Base-by-base conservation (phyloP, 2,797 vertebrate genomes). In the Cetoscarus ocellatus region DNA sequence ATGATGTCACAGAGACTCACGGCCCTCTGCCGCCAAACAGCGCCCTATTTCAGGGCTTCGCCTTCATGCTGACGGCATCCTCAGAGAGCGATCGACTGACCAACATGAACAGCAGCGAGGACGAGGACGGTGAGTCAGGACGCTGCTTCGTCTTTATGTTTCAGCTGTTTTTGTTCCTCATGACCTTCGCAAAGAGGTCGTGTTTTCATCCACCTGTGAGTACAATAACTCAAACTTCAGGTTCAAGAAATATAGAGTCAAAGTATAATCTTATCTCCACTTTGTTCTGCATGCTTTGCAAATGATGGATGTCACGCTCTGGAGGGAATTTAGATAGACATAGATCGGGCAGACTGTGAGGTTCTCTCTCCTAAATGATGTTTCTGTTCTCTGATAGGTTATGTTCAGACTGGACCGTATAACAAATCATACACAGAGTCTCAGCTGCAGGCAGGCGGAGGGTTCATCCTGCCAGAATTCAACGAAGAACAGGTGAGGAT, bases 31-130 rank as follows among this genome's bases (percentile, higher is more conserved):
- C 98, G 8, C 93, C 94, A 56, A 98, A 95, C 80, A 79, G 95
- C 13, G 95, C 97, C 1, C 96, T 99, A 44, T 99, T 99, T 77
- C 91, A 97, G 92, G 98, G 97, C 63, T 99, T 99, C 19, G 97
- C 96, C 47, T 98, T 99, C 91, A 96, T 99, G 82, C 94, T 99
- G 79, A 99, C 97, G 0, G 93, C 95, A 18, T 97, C 98, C 15
- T 97, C 96, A 0, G 94, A 97, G 56, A 88, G 43, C 36, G 97
- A 99, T 85, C 94, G 96, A 49, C 75, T 94, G 63, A 82, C 89
- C 74, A 95, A 96, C 88, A 91, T 82, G 61, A 88, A 88, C 50
- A 88, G 83, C 34, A 94, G 94, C 0, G 96, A 96, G 1, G 96
- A 96, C 0, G 96, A 86, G 10, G 91, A 89, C 1, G 87, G 82